Percentiles rank a stretch among this genome's conserved stretches.
phyloP scores from a whole-genome alignment of 2,797 vertebrate species.

The Melopsittacus undulatus region DNA sequence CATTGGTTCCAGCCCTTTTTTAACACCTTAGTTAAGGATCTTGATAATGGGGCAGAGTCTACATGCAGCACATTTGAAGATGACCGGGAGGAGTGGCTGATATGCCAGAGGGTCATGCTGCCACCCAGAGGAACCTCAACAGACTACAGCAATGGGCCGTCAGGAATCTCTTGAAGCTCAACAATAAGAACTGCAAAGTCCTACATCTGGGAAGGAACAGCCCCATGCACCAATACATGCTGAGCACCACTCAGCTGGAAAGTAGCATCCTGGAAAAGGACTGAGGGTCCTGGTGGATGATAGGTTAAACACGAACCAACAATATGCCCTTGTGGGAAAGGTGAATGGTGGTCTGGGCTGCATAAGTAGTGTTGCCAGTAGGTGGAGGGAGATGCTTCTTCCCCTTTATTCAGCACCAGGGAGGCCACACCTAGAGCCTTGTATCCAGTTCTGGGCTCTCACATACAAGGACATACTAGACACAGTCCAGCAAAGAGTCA shows the following conservation, averaged over 20 bases:
- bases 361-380: not conserved
- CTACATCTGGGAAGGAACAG: not conserved
- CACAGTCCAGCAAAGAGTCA: not conserved
- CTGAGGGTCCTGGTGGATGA: not conserved
- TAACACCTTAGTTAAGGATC: not conserved
- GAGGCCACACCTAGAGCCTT: not conserved
- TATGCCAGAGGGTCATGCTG: not conserved
- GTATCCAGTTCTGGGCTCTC: not conserved
- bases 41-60: not conserved
- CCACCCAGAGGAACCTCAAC: not conserved
- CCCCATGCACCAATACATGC: not conserved
- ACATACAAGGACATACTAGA: not conserved
- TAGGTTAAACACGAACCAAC: not conserved
- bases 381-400: not conserved
- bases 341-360: not conserved
- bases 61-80: not conserved
- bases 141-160: not conserved
- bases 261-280: not conserved
- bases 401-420: not conserved
- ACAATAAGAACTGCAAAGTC: not conserved
- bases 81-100: not conserved
- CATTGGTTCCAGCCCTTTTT: not conserved
- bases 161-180: not conserved
- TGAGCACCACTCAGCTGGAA: not conserved
- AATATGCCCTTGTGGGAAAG: not conserved